Conservation (phyloP, 1,140 invertebrate species). For the Cotesia glomerata region DNA sequence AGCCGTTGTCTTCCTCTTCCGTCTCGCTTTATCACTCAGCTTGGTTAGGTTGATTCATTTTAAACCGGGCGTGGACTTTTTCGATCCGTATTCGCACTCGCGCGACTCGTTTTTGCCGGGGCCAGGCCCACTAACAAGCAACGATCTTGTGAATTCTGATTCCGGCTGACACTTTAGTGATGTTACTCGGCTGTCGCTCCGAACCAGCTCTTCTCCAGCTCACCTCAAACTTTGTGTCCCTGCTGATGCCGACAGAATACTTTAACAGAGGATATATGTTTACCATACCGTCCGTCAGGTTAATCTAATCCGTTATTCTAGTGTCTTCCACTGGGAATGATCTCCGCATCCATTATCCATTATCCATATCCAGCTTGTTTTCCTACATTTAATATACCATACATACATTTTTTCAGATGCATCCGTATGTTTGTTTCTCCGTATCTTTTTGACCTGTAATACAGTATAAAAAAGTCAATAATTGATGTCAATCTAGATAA, state of each 20-base stretch:
- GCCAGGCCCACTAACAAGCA: conserved; percentile 50
- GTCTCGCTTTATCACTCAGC: conserved; percentile 4
- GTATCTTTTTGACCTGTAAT: too few species aligned
- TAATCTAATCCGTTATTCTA: background rate
- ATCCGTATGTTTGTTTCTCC: too few species aligned
- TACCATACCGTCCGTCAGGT: background rate
- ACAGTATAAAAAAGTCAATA: too few species aligned
- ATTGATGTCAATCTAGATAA: too few species aligned
- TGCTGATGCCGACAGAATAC: conserved; percentile 12
- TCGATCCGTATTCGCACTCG: conserved; percentile 37
- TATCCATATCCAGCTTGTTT: background rate
- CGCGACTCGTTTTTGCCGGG: conserved; percentile 44
- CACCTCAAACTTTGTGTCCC: conserved; percentile 20
- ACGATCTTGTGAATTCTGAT: conserved; percentile 55
- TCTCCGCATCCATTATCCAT: background rate
- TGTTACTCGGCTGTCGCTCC: conserved; percentile 44
- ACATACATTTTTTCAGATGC: too few species aligned
- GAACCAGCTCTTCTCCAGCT: conserved; percentile 9
- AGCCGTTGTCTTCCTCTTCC: conserved; percentile 12
- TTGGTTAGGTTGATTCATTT: conserved; percentile 17
- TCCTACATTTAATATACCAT: background rate
- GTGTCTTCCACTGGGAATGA: background rate
- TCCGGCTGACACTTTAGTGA: conserved; percentile 56
- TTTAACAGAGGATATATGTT: conserved; percentile 1
- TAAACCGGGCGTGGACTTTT: conserved; percentile 29